These are phyloP conservation scores for Tokudaia tokunoshimensis DNA, from an alignment of 2,797 vertebrate species.

Conservation along the genomic window DNA sequence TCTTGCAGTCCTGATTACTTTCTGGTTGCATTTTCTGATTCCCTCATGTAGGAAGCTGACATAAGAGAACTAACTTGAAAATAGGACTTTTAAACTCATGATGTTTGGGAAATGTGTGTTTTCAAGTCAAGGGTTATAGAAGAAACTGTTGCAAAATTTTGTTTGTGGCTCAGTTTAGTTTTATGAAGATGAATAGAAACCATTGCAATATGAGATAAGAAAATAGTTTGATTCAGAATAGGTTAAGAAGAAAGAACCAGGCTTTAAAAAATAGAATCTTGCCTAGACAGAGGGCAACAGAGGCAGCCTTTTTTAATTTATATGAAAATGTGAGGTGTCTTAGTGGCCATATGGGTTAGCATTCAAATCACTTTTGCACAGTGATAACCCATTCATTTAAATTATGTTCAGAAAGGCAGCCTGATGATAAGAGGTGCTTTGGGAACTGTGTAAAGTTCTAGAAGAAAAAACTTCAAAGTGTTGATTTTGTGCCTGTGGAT, in stretches of 20 bases:
- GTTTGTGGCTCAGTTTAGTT: constrained; percentile 29
- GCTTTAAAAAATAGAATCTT: constrained; percentile 6
- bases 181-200: constrained; percentile 20
- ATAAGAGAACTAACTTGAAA: neutral
- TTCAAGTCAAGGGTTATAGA: neutral
- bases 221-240: constrained; percentile 56
- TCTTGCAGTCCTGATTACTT: neutral
- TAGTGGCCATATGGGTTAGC: constrained; percentile 44
- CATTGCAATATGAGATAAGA: constrained; percentile 43
- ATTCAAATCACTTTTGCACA: constrained; percentile 63
- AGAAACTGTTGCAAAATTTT: constrained; percentile 24
- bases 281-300: neutral
- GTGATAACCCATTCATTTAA: constrained; percentile 58
- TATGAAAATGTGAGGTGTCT: constrained; percentile 58
- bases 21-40: constrained; percentile 34
- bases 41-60: neutral
- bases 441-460: neutral
- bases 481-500: neutral
- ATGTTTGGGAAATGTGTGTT: neutral
- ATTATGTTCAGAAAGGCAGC: constrained; percentile 55
- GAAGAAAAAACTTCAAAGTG: constrained; percentile 62
- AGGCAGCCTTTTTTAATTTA: constrained; percentile 64
- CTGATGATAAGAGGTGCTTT: constrained; percentile 37
- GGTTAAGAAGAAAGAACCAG: constrained; percentile 27
- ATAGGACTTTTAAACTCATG: neutral